phyloP scores from a whole-genome alignment of 2,113 vertebrate genomes.

The Haliaeetus leucogaster region DNA sequence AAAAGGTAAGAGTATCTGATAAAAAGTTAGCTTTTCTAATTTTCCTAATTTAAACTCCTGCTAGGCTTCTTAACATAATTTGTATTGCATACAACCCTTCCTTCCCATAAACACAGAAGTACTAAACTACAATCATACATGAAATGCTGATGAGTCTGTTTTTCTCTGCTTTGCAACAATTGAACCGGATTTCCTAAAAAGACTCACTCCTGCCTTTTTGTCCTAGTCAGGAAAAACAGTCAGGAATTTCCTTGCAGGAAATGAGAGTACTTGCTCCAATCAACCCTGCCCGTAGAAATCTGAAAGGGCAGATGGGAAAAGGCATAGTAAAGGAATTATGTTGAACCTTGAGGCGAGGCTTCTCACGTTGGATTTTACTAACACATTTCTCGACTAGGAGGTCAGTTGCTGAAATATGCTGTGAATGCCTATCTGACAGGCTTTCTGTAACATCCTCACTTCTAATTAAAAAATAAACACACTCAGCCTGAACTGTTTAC shows the following conservation, averaged over 20 bases:
- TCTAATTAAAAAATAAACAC: neutral
- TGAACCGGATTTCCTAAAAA: neutral
- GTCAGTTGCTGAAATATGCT: neutral
- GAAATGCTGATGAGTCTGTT: neutral
- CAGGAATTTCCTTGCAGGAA: conserved; percentile 45
- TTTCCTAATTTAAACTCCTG: neutral
- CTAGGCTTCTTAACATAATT: neutral
- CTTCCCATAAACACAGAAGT: neutral
- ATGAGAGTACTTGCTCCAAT: neutral
- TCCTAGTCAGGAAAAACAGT: neutral
- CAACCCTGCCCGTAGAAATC: neutral
- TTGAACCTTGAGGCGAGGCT: neutral
- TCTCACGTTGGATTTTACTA: neutral
- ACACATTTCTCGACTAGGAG: neutral
- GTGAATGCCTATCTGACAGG: neutral
- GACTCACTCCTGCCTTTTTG: neutral
- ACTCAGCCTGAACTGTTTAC: neutral
- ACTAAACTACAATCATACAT: neutral
- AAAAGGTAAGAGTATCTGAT: neutral
- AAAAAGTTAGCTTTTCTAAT: neutral
- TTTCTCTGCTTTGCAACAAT: neutral
- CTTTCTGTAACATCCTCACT: neutral
- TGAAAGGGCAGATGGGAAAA: neutral
- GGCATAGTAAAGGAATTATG: neutral
- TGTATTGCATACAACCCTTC: neutral